Evolutionary conservation across 2,797 vertebrate genomes (phyloP), one percentile per base, ranked within the genome.

Genomic region (Brachyrhaphis roseni): DNA sequence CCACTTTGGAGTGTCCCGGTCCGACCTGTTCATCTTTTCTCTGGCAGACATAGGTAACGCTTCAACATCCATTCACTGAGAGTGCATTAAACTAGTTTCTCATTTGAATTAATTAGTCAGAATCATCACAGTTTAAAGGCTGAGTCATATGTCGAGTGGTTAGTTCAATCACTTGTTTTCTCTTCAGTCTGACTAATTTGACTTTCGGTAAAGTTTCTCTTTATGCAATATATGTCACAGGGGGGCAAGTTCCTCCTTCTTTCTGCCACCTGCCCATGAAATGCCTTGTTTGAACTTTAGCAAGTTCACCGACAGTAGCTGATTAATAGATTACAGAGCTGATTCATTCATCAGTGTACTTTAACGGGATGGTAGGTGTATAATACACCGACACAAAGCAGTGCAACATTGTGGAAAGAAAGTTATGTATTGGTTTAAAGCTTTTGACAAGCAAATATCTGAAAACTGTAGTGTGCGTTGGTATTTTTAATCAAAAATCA

Each of bases 21-120:
- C 97, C 0, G 88, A 93, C 28, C 89, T 79, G 0, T 88, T 64
- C 57, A 78, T 3, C 6, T 78, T 98, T 78, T 31, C 78, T 2
- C 79, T 97, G 64, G 90, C 88, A 8, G 93, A 97, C 15, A 90
- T 96, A 18, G 95, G 98, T 98, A 91, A 72, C 82, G 18, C 68
- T 77, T 26, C 66, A 3, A 43, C 66, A 41, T 26, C 5, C 5
- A 5, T 6, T 68, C 11, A 12, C 26, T 26, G 13, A 74, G 10
- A 74, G n/a, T 36, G 3, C 11, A 64, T 47, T 20, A n/a, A 39
- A 2, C 13, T 15, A 1, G 10, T 51, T 57, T 71, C 16, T 62
- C 1, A 55, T 55, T 76, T 41, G 2, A 73, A n/a, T 71, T 7
- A 45, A 13, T 71, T 45, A 45, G 13, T 68, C 11, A 16, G 0